Conservation (phyloP, 2,113 vertebrate species). For the Periophthalmus modestus region DNA sequence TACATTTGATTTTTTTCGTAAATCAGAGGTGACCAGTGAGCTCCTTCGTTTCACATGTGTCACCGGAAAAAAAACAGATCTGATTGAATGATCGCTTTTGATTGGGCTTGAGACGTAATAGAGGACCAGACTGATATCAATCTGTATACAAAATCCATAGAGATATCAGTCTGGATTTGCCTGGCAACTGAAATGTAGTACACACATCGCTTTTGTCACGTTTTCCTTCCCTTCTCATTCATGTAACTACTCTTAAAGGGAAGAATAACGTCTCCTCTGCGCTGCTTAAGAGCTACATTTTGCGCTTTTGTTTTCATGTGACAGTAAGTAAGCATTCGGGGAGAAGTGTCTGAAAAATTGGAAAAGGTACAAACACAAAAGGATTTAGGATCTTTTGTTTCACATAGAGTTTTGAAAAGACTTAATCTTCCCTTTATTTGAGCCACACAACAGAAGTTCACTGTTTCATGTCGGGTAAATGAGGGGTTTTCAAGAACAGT, state of each 20-base stretch:
- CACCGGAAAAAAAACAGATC: too few species aligned
- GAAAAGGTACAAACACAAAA: slow-evolving; percentile 53
- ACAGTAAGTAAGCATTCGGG: slow-evolving; percentile 42
- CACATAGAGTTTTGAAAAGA: slow-evolving; percentile 53
- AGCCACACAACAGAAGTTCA: slow-evolving; percentile 51
- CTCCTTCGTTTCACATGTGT: too few species aligned
- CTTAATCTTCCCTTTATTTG: slow-evolving; percentile 61
- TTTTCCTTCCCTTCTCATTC: background rate
- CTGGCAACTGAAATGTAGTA: too few species aligned
- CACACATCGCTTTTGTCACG: background rate
- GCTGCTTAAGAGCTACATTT: slow-evolving; percentile 31
- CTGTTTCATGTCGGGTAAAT: slow-evolving; percentile 61
- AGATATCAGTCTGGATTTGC: too few species aligned
- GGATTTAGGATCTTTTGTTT: slow-evolving; percentile 61
- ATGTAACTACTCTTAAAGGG: background rate
- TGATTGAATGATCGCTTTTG: too few species aligned
- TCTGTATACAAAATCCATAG: too few species aligned
- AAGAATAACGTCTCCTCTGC: slow-evolving; percentile 11
- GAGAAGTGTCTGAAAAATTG: slow-evolving; percentile 35
- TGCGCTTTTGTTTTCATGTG: slow-evolving; percentile 34
- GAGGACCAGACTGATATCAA: too few species aligned
- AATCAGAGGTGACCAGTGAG: too few species aligned
- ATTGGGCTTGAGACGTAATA: too few species aligned
- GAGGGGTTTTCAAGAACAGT: slow-evolving; percentile 56
- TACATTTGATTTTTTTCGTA: too few species aligned